Evolutionary conservation across 37 sponge, comb jelly and placozoan species (phyloP), one percentile per base, ranked within the genome.

Genomic region (Lycopodina hypogea): DNA sequence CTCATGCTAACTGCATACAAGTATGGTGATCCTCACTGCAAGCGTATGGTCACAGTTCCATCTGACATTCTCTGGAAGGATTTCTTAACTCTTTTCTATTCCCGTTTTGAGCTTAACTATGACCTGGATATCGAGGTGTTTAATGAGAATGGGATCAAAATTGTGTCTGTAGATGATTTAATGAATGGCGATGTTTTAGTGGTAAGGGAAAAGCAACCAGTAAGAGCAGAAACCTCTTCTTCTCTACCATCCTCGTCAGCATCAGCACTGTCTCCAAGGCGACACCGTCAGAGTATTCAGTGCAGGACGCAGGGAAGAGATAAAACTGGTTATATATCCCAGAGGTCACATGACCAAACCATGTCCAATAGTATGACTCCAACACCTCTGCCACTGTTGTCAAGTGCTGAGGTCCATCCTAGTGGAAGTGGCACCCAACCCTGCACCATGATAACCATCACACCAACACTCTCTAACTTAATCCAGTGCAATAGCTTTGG

Each of bases 31-130:
- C 75, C 82, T 15, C 74, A 33, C 36, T 24, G 72, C 23, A 82
- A 82, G 55, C 51, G 82, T 7, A 63, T 74, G 32, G 82, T 82
- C 66, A 82, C 73, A 63, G 82, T 82, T 40, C 74, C 82, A n/a
- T 21, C 82, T 21, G 36, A 82, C 68, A 82, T 82, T 37, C 60
- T 30, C 14, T 82, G 82, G 82, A 64, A 30, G 40, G 73, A 82
- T 12, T 82, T 82, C 48, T 65, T 82, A 11, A 45, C 24, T 17
- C 39, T 82, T 1, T 65, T 82, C 34, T 82, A 65, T 53, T 34
- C 51, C 50, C 74, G 82, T 24, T 37, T 82, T 0, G 75, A 72
- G 0, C 26, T 82, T 26, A 24, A 23, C 26, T n/a, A 28, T 30
- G 56, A 82, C 32, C 28, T 60, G 2, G 75, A 62, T 14, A 82